A percentile compares a stretch with the other conserved stretches of the same genome.
Evolutionary conservation across 1,140 invertebrate genomes (phyloP).

Genomic region (Spodoptera frugiperda): DNA sequence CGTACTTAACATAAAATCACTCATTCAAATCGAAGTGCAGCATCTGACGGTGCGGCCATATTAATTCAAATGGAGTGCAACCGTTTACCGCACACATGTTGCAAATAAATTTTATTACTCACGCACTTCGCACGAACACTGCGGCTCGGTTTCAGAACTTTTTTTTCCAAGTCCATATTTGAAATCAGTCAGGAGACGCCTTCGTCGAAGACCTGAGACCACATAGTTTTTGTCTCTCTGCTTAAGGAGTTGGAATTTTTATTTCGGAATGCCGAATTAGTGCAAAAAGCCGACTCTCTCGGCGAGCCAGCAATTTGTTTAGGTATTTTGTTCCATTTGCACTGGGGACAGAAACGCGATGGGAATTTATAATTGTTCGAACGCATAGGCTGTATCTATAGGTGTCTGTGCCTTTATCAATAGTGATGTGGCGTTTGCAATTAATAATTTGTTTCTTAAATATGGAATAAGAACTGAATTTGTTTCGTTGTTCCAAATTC

Average conservation of each 20-base stretch:
- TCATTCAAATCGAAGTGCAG: neutral
- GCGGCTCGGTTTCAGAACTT: constrained; percentile 60
- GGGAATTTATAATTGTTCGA: constrained; percentile 70
- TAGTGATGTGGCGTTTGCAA: constrained; percentile 5
- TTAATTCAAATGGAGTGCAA: constrained; percentile 35
- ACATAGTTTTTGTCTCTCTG: constrained; percentile 70
- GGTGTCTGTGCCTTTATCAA: constrained; percentile 42
- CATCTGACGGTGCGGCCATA: constrained; percentile 15
- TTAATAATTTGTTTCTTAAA: neutral
- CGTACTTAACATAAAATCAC: too few relatives aligned
- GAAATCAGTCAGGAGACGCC: constrained; percentile 60
- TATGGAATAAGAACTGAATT: neutral
- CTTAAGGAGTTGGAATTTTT: constrained; percentile 82
- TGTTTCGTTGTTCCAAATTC: too few relatives aligned
- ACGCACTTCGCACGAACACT: constrained; percentile 47
- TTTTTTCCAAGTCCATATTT: constrained; percentile 69
- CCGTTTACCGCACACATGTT: constrained; percentile 39
- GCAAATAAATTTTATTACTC: constrained; percentile 43
- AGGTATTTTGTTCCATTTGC: constrained; percentile 81
- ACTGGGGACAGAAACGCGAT: constrained; percentile 56
- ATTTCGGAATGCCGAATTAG: constrained; percentile 86
- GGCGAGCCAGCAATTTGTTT: constrained; percentile 81
- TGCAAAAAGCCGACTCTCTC: constrained; percentile 81
- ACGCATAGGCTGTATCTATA: constrained; percentile 66
- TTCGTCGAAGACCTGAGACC: constrained; percentile 66